Evolutionary conservation across 2,797 vertebrate species (phyloP).

Genomic region (Sebastes cheni): DNA sequence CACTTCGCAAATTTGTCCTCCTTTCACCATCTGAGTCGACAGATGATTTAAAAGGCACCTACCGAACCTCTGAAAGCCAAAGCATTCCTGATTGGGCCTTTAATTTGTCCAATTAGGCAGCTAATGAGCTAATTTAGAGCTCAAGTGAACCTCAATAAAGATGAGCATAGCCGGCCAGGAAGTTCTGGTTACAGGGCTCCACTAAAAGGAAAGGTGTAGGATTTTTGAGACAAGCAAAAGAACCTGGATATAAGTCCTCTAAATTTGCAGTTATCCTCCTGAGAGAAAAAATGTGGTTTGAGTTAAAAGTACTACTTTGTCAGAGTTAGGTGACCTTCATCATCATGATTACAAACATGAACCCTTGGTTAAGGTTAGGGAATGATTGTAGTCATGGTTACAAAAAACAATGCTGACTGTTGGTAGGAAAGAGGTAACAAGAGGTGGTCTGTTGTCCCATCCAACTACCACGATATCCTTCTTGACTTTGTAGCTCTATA

Average conservation of each 20-base stretch:
- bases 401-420: not conserved
- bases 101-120: conserved; percentile 83
- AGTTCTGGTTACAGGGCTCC: conserved; percentile 31
- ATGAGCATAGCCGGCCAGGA: conserved; percentile 47
- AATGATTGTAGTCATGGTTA: not conserved
- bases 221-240: conserved; percentile 2
- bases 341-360: not conserved
- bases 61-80: conserved; percentile 74
- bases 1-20: conserved; percentile 80
- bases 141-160: conserved; percentile 78
- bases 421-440: not conserved
- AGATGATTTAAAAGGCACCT: conserved; percentile 81
- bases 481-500: not conserved
- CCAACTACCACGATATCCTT: not conserved
- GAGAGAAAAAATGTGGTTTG: not conserved
- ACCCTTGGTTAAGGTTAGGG: not conserved
- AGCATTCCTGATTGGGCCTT: conserved; percentile 72
- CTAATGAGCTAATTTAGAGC: conserved; percentile 82
- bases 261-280: not conserved
- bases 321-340: not conserved
- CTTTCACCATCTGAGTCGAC: conserved; percentile 71
- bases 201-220: conserved; percentile 33
- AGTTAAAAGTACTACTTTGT: not conserved
- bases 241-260: not conserved
- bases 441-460: not conserved